A percentile compares a stretch with the other conserved stretches of the same genome.
Conservation (phyloP, 2,797 vertebrate genomes). For the Pseudocheirus occidentalis region DNA sequence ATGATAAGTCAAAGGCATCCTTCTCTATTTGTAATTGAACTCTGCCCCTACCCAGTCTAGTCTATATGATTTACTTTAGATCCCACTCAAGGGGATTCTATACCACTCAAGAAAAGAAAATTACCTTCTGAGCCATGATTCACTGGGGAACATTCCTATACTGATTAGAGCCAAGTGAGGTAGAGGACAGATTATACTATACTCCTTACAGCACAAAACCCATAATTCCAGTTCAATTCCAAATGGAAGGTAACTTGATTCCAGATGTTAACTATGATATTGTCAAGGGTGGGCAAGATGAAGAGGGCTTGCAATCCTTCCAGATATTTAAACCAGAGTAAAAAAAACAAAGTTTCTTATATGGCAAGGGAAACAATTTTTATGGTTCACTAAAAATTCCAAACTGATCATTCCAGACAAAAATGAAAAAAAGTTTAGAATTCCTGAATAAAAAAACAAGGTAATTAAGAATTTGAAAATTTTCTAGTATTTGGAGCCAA, state of each 20-base stretch:
- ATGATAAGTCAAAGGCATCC: not conserved
- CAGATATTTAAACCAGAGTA: not conserved
- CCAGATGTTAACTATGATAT: not conserved
- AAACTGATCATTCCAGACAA: not conserved
- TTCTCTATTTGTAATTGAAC: not conserved
- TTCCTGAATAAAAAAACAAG: not conserved
- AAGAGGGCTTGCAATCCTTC: not conserved
- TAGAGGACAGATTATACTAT: not conserved
- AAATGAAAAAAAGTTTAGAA: not conserved
- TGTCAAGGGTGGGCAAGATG: not conserved
- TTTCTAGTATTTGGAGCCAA: not conserved
- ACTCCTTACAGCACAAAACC: not conserved
- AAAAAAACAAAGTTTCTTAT: not conserved
- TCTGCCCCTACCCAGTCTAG: not conserved
- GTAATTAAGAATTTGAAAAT: constrained; percentile 8
- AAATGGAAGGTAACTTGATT: not conserved
- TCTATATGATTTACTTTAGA: not conserved
- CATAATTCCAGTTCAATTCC: not conserved
- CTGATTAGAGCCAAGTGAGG: not conserved
- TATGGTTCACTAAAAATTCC: constrained; percentile 5
- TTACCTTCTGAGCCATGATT: not conserved
- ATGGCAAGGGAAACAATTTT: not conserved
- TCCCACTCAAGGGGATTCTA: not conserved
- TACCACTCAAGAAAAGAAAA: not conserved
- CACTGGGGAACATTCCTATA: not conserved